These are phyloP conservation scores for Strix aluco DNA, from an alignment of 2,113 vertebrate species.

Conservation along the genomic window DNA sequence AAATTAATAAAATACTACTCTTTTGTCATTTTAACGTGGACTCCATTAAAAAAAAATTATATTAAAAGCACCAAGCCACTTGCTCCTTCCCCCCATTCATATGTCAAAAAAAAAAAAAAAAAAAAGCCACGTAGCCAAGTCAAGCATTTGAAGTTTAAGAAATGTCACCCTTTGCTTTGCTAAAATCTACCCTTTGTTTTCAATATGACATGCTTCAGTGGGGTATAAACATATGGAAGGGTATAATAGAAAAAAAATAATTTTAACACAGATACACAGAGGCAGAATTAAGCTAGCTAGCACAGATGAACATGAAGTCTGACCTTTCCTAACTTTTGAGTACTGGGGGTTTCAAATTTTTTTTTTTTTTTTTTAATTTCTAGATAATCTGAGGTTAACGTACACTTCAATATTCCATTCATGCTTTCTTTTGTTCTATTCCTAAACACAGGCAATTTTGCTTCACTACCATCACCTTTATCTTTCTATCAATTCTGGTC, in stretches of 20 bases:
- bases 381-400: neutral
- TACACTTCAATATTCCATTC: neutral
- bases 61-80: neutral
- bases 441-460: neutral
- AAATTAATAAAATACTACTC: neutral
- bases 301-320: neutral
- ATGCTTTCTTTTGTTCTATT: neutral
- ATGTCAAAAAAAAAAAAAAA: neutral
- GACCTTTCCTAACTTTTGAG: neutral
- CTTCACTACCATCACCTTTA: neutral
- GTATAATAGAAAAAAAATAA: rapidly evolving
- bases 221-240: neutral
- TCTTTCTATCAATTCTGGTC: neutral
- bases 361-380: neutral
- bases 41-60: neutral
- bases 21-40: neutral
- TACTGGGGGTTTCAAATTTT: neutral
- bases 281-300: neutral
- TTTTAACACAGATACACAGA: neutral
- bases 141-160: neutral
- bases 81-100: neutral
- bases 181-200: neutral
- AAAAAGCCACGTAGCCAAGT: neutral
- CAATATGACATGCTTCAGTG: neutral
- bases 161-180: neutral